Percentiles rank a stretch among this genome's conserved stretches.
Evolutionary conservation across 2,797 vertebrate genomes (phyloP).

Genomic region (Coreius guichenoti): DNA sequence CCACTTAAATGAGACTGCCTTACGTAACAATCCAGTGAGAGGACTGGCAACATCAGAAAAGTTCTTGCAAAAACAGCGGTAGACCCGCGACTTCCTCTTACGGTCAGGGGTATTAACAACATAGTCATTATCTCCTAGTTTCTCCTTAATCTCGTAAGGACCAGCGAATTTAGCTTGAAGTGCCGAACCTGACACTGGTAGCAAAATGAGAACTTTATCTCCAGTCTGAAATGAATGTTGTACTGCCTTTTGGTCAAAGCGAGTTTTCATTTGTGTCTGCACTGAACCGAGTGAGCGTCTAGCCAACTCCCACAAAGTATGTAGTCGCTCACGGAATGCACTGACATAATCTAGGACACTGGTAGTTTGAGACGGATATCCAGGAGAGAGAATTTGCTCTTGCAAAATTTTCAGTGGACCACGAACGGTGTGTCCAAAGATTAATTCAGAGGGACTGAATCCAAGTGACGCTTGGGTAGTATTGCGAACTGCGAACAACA

Average conservation of each 20-base stretch:
- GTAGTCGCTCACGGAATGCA: not conserved
- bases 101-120: not conserved
- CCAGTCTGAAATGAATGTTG: not conserved
- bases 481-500: not conserved
- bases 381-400: not conserved
- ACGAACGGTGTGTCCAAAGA: constrained; percentile 4
- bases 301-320: not conserved
- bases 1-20: not conserved
- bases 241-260: not conserved
- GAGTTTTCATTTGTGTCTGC: not conserved
- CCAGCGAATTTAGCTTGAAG: not conserved
- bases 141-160: not conserved
- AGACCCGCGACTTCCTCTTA: not conserved
- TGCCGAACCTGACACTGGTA: not conserved
- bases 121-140: too few relatives aligned
- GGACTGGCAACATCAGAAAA: not conserved
- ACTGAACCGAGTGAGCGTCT: not conserved
- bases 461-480: not conserved
- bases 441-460: constrained; percentile 22
- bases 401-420: constrained; percentile 28
- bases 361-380: not conserved
- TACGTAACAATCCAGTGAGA: not conserved
- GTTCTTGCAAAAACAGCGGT: constrained; percentile 14
- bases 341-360: not conserved
- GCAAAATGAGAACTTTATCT: not conserved